Conservation (phyloP, 1,140 invertebrate genomes). For the Drosophila subpulchrella region DNA sequence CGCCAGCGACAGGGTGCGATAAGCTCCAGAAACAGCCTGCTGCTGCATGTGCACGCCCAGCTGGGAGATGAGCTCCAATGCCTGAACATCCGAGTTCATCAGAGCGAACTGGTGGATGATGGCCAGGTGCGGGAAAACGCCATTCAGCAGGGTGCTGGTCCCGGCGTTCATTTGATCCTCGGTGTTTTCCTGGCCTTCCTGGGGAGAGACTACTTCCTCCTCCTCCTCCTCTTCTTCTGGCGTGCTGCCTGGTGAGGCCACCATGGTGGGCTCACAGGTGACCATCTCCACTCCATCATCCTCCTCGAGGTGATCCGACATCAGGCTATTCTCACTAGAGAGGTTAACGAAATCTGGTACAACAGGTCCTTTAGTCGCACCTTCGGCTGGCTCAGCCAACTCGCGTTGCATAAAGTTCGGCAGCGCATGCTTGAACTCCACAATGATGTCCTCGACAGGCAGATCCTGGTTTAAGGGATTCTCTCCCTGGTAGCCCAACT, state of each 20-base stretch:
- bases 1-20: conserved; percentile 58
- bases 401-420: conserved; percentile 82
- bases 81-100: conserved; percentile 75
- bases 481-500: conserved; percentile 59
- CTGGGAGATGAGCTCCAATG: conserved; percentile 77
- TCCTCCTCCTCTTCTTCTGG: conserved; percentile 19
- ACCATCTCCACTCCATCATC: conserved; percentile 67
- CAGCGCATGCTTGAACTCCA: conserved; percentile 72
- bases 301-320: conserved; percentile 54
- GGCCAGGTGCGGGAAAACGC: conserved; percentile 75
- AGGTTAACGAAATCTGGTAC: conserved; percentile 56
- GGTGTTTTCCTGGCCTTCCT: not conserved
- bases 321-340: conserved; percentile 72
- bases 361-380: not conserved
- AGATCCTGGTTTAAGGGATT: conserved; percentile 42
- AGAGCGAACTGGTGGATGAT: conserved; percentile 79
- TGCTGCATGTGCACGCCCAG: conserved; percentile 80
- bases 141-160: conserved; percentile 62
- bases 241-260: conserved; percentile 47
- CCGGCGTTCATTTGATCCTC: conserved; percentile 63
- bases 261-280: conserved; percentile 61
- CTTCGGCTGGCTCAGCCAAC: conserved; percentile 32
- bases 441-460: conserved; percentile 76
- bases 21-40: conserved; percentile 68
- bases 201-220: not conserved